A percentile compares a stretch with the other conserved stretches of the same genome.
phyloP scores from a whole-genome alignment of 2,888 invertebrate genomes.

The Pristionchus fissidentatus region DNA sequence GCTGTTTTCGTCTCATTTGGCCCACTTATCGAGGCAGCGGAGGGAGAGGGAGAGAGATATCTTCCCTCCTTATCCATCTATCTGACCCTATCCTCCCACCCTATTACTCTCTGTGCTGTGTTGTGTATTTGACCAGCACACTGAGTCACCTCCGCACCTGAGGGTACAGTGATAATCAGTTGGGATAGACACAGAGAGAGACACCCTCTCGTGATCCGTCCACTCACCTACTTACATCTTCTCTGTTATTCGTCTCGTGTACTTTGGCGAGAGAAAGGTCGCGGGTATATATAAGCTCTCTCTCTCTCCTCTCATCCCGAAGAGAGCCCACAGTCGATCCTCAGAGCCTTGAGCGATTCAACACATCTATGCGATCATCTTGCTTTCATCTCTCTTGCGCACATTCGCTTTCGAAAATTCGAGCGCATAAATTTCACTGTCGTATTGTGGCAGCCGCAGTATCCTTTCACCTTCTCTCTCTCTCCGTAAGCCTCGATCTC shows the following conservation, averaged over 20 bases:
- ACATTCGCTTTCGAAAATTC: constrained; percentile 7
- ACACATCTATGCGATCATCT: too few relatives aligned
- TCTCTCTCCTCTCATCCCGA: constrained; percentile 9
- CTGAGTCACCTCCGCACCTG: not conserved
- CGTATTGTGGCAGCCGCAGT: too few relatives aligned
- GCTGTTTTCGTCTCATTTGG: constrained; percentile 31
- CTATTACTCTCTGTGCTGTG: not conserved
- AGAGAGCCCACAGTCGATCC: not conserved
- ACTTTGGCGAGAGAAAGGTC: constrained; percentile 4
- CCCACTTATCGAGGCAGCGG: constrained; percentile 1
- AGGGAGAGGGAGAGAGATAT: too few relatives aligned
- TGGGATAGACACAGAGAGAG: not conserved
- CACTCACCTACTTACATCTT: constrained; percentile 32
- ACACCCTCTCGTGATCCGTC: constrained; percentile 10
- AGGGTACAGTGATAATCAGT: constrained; percentile 5
- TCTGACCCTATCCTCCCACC: not conserved
- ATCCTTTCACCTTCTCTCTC: constrained; percentile 12
- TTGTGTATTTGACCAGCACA: constrained; percentile 14
- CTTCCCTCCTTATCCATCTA: not conserved
- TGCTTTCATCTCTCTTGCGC: not conserved
- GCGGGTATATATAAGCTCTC: constrained; percentile 19
- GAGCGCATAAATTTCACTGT: not conserved
- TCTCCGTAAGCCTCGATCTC: not conserved
- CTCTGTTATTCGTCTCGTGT: constrained; percentile 41
- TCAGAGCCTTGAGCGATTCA: too few relatives aligned